A percentile compares a stretch with the other conserved stretches of the same genome.
These are phyloP conservation scores for Prunella himalayana DNA, from an alignment of 2,113 vertebrate species.

Conservation along the genomic window DNA sequence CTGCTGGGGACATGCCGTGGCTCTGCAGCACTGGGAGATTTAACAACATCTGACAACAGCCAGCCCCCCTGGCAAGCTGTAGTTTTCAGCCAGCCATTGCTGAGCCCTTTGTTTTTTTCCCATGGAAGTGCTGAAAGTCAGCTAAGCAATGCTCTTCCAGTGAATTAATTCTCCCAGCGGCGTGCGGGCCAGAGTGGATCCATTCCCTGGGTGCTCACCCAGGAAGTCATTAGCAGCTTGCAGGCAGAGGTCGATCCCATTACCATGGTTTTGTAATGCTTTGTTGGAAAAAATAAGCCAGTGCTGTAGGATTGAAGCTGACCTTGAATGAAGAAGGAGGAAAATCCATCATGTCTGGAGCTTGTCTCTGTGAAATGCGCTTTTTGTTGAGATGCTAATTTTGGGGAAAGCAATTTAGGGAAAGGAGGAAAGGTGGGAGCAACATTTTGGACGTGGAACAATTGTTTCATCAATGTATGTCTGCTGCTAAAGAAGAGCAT, in stretches of 20 bases:
- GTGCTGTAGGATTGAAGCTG: background rate
- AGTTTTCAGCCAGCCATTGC: background rate
- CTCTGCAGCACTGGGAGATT: background rate
- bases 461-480: background rate
- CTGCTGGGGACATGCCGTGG: background rate
- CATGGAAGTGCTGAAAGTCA: background rate
- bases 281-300: conserved; percentile 5
- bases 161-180: background rate
- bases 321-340: background rate
- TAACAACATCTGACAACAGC: conserved; percentile 42
- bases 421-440: background rate
- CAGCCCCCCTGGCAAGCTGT: background rate
- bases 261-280: background rate
- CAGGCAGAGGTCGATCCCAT: conserved; percentile 46
- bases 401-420: background rate
- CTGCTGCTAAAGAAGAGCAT: background rate
- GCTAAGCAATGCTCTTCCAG: background rate
- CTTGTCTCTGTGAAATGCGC: background rate
- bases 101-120: background rate
- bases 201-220: conserved; percentile 37
- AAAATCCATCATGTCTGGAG: background rate
- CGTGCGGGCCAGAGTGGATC: background rate
- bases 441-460: background rate
- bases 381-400: background rate
- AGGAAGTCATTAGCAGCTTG: conserved; percentile 45